Base-by-base conservation (phyloP, 2,113 vertebrate species). In the Neopipo cinnamomea region DNA sequence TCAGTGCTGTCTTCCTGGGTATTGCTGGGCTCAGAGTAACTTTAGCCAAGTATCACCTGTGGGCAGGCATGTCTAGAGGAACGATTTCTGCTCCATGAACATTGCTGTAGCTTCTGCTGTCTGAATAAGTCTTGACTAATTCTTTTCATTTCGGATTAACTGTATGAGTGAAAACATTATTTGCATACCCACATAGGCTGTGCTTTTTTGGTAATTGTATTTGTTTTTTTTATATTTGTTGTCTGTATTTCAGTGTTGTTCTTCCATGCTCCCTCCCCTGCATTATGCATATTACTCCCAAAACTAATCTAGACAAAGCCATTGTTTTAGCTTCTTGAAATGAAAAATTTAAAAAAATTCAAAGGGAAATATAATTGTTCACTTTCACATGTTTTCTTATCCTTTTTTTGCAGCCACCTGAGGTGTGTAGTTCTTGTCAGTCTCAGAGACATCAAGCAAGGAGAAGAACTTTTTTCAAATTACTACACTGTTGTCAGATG, bases 391-490 rank as follows among this genome's bases (percentile, higher is more conserved):
- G 4, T 72, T 78, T 81, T 93, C 21, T 61, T 59, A 65, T 93
- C 13, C 12, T 79, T 85, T 93, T 89, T 77, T 67, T 95, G 31
- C 97, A 99, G 99, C 75, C 98, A 96, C 41, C 91, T 98, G 56
- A 98, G 99, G 47, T 99, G 99, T 90, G 98, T 99, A 2, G 98
- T 99, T 75, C 98, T 99, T 23, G 98, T 99, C 6, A 96, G 99
- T 5, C 98, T 99, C 55, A 98, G 98, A 97, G 98, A 99, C 89
- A 98, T 99, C 85, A 33, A 91, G 24, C 95, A 96, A 91, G 99
- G 98, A 75, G 99, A 99, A 96, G 99, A 99, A 82, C 98, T 99
- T 52, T 98, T 99, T 95, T 99, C 99, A 39, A 99, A 99, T 97
- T 99, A 99, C 94, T 99, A 98, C 93, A 99, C 99, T 22, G 93